These are phyloP conservation scores for Cryptomyrus ogoouensis DNA, from an alignment of 2,113 vertebrate species.

Conservation along the genomic window DNA sequence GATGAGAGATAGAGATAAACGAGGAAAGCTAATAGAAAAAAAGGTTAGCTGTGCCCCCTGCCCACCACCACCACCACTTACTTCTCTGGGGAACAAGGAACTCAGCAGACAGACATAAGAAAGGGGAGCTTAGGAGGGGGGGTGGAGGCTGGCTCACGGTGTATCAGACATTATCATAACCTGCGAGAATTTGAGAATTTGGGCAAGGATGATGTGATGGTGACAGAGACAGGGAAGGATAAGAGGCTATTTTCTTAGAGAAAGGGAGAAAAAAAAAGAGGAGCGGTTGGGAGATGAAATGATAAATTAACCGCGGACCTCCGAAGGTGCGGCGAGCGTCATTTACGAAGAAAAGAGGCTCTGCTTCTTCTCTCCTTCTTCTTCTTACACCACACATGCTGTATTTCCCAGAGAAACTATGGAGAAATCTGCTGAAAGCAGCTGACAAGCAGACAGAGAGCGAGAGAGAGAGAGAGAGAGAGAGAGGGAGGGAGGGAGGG, in stretches of 20 bases:
- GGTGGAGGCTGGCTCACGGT: constrained; percentile 33
- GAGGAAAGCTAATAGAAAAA: constrained; percentile 35
- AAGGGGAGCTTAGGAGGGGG: constrained; percentile 6
- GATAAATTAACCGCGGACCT: constrained; percentile 40
- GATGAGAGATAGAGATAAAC: constrained; percentile 40
- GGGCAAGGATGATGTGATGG: constrained; percentile 24
- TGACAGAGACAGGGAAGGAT: constrained; percentile 15
- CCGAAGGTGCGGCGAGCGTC: constrained; percentile 34
- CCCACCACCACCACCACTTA: constrained; percentile 21
- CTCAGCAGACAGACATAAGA: constrained; percentile 50
- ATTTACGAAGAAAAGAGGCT: constrained; percentile 19
- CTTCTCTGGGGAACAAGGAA: constrained; percentile 47
- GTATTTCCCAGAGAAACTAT: constrained; percentile 24
- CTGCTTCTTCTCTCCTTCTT: constrained; percentile 18
- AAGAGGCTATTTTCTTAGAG: constrained; percentile 11
- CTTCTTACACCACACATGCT: constrained; percentile 26
- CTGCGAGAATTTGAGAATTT: background rate
- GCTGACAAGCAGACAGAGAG: constrained; percentile 36
- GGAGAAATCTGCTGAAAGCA: constrained; percentile 45
- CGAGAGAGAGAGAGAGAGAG: constrained; percentile 37
- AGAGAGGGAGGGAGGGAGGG: constrained; percentile 23
- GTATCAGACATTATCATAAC: constrained; percentile 31
- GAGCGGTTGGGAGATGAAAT: constrained; percentile 20
- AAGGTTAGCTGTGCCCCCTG: constrained; percentile 45
- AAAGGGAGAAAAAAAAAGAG: background rate